Evolutionary conservation across 1,140 invertebrate species (phyloP).

Genomic region (Drosophila pseudoananassae): DNA sequence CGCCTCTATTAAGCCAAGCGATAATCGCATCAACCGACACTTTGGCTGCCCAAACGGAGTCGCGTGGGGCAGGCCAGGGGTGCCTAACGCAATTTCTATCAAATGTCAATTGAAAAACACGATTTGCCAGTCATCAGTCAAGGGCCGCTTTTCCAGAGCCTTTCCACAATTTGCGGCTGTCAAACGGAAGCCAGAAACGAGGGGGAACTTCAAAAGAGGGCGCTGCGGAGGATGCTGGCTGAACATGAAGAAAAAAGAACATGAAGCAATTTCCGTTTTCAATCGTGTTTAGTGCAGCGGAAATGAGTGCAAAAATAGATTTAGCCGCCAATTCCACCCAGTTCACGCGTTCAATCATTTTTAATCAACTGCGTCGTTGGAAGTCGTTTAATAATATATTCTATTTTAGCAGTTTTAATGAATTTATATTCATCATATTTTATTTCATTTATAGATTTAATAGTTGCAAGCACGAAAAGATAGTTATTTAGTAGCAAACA

Average conservation of each 20-base stretch:
- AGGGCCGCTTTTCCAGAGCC: constrained; percentile 26
- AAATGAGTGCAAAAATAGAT: constrained; percentile 63
- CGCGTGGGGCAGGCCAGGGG: constrained; percentile 5
- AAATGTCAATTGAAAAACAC: constrained; percentile 78
- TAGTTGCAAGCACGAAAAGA: no score
- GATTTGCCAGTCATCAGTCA: constrained; percentile 66
- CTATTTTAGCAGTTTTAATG: no score
- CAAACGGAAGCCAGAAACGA: constrained; percentile 59
- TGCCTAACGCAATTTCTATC: constrained; percentile 69
- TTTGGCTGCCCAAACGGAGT: constrained; percentile 9
- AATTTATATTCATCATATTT: no score
- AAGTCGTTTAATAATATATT: not conserved
- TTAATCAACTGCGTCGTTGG: not conserved
- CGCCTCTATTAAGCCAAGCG: constrained; percentile 19
- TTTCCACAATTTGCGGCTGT: constrained; percentile 55
- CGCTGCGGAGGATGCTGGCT: constrained; percentile 8
- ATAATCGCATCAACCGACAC: constrained; percentile 68
- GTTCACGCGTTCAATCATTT: constrained; percentile 18
- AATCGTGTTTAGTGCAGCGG: constrained; percentile 70
- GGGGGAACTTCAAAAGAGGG: constrained; percentile 16
- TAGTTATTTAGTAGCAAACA: no score
- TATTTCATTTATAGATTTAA: no score
- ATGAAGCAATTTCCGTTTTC: constrained; percentile 74
- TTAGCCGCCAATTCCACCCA: constrained; percentile 1
- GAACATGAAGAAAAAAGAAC: constrained; percentile 21